These are phyloP conservation scores for Apodemia hepburni DNA, from an alignment of 2,888 invertebrate species.

Conservation along the genomic window DNA sequence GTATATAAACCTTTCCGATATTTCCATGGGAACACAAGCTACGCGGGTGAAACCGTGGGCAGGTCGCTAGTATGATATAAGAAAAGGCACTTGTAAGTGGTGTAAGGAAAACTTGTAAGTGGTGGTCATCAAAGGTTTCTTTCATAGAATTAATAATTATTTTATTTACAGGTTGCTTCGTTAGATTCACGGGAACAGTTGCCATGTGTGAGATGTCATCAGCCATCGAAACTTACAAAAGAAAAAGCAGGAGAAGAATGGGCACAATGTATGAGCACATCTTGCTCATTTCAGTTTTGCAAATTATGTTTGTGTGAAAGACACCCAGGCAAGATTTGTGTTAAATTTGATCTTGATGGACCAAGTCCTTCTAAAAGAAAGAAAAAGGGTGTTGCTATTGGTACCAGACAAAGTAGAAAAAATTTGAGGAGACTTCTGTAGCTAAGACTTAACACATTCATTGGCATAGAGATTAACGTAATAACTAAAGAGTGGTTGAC, in stretches of 20 bases:
- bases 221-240: conserved; percentile 68
- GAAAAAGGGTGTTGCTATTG: conserved; percentile 54
- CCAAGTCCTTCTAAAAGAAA: conserved; percentile 74
- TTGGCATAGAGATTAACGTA: conserved; percentile 2
- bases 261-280: conserved; percentile 72
- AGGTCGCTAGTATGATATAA: too few relatives aligned
- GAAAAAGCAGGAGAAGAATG: conserved; percentile 70
- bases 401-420: conserved; percentile 64
- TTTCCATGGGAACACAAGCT: too few relatives aligned
- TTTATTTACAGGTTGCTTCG: conserved; percentile 58
- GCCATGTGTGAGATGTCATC: conserved; percentile 60
- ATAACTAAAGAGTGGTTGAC: not conserved
- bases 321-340: conserved; percentile 63
- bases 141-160: conserved; percentile 9
- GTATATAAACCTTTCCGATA: too few relatives aligned
- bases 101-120: too few relatives aligned
- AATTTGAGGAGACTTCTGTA: conserved; percentile 65
- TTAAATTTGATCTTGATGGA: conserved; percentile 63
- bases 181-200: conserved; percentile 57
- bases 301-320: conserved; percentile 64
- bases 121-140: too few relatives aligned
- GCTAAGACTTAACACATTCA: conserved; percentile 27
- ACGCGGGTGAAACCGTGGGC: too few relatives aligned
- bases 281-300: conserved; percentile 76
- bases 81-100: too few relatives aligned